Evolutionary conservation across 1,140 invertebrate species (phyloP).

Genomic region (Triops longicaudatus): DNA sequence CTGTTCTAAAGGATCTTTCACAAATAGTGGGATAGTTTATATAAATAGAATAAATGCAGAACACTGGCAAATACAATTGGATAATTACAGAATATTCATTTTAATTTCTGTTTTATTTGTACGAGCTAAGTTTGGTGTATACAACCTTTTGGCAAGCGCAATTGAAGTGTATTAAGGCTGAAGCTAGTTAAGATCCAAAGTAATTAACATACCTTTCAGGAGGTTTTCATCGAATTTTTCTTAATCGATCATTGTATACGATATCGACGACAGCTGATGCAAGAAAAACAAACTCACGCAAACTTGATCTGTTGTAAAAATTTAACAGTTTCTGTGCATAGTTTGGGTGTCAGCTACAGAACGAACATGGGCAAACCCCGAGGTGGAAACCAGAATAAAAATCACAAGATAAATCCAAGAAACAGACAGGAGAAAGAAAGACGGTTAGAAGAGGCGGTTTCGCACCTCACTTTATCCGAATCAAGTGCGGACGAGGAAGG

Average conservation of each 20-base stretch:
- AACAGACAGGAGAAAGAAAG: slow-evolving; percentile 3
- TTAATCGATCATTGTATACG: not conserved
- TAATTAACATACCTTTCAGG: no score
- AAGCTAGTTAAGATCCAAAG: no score
- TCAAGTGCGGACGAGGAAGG: slow-evolving; percentile 17
- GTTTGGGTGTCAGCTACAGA: not conserved
- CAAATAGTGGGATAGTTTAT: no score
- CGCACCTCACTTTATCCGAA: not conserved
- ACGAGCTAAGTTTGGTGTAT: no score
- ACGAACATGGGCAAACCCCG: slow-evolving; percentile 23
- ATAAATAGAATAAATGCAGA: no score
- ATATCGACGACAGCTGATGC: not conserved
- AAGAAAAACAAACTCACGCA: not conserved
- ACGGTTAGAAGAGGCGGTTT: slow-evolving; percentile 8
- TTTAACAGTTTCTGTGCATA: not conserved
- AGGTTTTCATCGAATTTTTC: not conserved
- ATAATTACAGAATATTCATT: no score
- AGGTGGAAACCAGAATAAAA: not conserved
- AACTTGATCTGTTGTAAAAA: not conserved
- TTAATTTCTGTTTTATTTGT: no score
- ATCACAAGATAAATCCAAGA: slow-evolving; percentile 4
- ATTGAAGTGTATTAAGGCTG: no score
- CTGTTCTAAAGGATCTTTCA: no score
- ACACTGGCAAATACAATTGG: no score
- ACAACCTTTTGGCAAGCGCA: no score